Conservation (phyloP, 2,888 invertebrate genomes). For the Busseola fusca region DNA sequence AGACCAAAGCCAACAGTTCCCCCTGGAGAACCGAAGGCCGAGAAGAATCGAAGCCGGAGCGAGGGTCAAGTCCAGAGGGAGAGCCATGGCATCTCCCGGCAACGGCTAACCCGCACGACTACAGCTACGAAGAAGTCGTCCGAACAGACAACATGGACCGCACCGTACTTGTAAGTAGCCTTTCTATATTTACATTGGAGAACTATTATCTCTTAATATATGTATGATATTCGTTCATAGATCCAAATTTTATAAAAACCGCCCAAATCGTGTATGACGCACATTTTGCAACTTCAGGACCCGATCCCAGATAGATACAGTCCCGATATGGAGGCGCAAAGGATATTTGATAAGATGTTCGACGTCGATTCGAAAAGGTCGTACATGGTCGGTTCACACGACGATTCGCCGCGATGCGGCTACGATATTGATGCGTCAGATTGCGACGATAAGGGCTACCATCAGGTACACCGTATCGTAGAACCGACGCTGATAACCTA, state of each 20-base stretch:
- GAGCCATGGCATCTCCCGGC: conserved; percentile 82
- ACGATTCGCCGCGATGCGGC: conserved; percentile 85
- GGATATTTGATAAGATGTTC: conserved; percentile 90
- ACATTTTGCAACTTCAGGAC: conserved; percentile 87
- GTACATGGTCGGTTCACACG: conserved; percentile 82
- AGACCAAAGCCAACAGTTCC: conserved; percentile 78
- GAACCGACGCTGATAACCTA: conserved; percentile 80
- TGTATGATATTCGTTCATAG: conserved; percentile 58
- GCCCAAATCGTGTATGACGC: conserved; percentile 71
- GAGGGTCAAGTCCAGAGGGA: conserved; percentile 80
- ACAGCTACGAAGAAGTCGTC: conserved; percentile 83
- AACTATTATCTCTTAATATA: conserved; percentile 50
- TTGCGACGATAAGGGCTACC: conserved; percentile 86
- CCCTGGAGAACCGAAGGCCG: conserved; percentile 78
- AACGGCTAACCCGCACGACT: conserved; percentile 78
- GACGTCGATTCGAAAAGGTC: conserved; percentile 87
- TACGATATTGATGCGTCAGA: conserved; percentile 87
- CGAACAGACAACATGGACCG: conserved; percentile 82
- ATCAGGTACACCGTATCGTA: conserved; percentile 85
- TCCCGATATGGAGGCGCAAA: conserved; percentile 88
- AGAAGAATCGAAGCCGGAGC: conserved; percentile 77
- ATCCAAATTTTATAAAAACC: conserved; percentile 56
- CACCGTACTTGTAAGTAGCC: conserved; percentile 83
- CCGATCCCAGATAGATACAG: conserved; percentile 88
- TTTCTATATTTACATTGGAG: conserved; percentile 12